phyloP scores from a whole-genome alignment of 2,113 vertebrate species.

The Tyto alba region DNA sequence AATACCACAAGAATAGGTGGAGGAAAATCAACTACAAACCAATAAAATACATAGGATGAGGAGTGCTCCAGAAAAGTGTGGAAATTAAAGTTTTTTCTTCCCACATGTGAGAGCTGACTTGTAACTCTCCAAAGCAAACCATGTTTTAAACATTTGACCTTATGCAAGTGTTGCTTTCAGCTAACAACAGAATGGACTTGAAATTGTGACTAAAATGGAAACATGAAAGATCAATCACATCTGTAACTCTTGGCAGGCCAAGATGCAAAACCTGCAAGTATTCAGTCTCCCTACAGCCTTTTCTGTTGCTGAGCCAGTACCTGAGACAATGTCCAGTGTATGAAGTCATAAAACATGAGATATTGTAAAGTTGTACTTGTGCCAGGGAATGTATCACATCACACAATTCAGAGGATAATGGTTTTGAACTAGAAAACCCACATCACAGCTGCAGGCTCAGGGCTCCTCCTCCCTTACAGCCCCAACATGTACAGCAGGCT shows the following conservation, averaged over 20 bases:
- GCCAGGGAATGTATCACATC: not conserved
- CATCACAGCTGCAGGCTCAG: not conserved
- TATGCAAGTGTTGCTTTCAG: not conserved
- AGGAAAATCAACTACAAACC: not conserved
- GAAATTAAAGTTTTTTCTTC: not conserved
- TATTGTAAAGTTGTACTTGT: not conserved
- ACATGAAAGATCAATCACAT: slow-evolving; percentile 1
- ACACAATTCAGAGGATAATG: not conserved
- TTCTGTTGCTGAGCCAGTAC: not conserved
- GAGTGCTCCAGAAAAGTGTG: not conserved
- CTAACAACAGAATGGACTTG: not conserved
- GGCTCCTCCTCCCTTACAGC: not conserved
- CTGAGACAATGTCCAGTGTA: not conserved
- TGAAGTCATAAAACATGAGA: not conserved
- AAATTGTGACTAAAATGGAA: not conserved
- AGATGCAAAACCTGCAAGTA: not conserved
- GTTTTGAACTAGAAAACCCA: not conserved
- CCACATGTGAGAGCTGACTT: too few species aligned
- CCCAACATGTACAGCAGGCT: not conserved
- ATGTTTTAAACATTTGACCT: not conserved
- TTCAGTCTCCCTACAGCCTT: not conserved
- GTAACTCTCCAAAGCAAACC: too few species aligned
- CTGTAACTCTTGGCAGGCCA: not conserved
- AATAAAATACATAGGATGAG: not conserved
- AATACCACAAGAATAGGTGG: not conserved